Base-by-base conservation (phyloP, 2,797 vertebrate genomes). In the Protonibea diacanthus region DNA sequence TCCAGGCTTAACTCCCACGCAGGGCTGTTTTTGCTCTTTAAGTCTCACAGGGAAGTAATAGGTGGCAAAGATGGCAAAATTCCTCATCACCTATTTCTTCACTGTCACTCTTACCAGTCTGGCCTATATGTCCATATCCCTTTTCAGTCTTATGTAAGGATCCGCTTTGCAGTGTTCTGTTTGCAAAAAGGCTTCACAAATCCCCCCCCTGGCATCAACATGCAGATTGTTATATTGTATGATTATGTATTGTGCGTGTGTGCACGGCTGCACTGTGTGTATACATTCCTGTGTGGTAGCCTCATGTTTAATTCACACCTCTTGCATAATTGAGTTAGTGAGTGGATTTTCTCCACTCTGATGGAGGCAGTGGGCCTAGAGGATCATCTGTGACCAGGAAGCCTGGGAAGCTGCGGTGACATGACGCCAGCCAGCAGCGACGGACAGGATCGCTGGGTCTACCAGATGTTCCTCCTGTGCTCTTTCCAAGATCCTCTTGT, bases 231-330 rank as follows among this genome's bases (percentile, higher is more conserved):
- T 83, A 74, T 55, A 65, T 73, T 61, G 71, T 74, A 65, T 74
- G 84, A 78, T 81, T 80, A 65, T 38, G 25, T 51, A 60, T 68
- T 65, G 74, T 68, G 60, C 67, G 59, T 49, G 64, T 82, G 78
- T 59, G 81, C 69, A 59, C 67, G 70, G 79, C 45, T 76, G 75
- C 74, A 44, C 74, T 65, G 51, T 85, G 81, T 86, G 71, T 84
- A 81, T 85, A 88, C 80, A 70, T 85, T 78, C 77, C 78, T 78
- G 64, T 84, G 84, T 61, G 80, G 81, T 74, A 77, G 78, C 79
- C 83, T 95, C 91, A 93, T 94, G 89, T 92, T 91, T 94, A 91
- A 95, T 94, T 94, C 91, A 93, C 88, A 87, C 75, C 82, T 91
- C 81, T 86, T 95, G 83, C 93, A 95, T 95, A 94, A 95, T 95